A percentile compares a stretch with the other conserved stretches of the same genome.
phyloP scores from a whole-genome alignment of 2,797 vertebrate genomes.

The Thamnophis elegans region DNA sequence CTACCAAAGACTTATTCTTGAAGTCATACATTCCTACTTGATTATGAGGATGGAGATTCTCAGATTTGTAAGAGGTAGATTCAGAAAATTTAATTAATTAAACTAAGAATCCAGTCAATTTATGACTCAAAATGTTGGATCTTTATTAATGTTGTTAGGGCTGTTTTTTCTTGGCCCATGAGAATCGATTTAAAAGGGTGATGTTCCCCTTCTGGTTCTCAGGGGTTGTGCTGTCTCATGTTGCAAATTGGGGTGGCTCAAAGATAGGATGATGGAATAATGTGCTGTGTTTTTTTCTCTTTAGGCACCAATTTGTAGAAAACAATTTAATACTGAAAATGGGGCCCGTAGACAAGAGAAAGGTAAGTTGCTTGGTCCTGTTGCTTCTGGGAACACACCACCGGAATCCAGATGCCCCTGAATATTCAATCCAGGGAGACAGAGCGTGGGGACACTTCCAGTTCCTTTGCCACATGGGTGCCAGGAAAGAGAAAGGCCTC shows the following conservation, averaged over 20 bases:
- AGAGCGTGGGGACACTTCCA: neutral
- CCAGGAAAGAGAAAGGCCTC: neutral
- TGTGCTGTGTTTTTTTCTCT: constrained; percentile 18
- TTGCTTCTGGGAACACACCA: neutral
- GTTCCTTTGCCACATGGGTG: neutral
- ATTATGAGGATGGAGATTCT: neutral
- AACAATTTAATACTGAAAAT: constrained; percentile 99
- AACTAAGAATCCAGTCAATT: neutral
- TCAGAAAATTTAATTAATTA: neutral
- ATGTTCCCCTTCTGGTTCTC: neutral
- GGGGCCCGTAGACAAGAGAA: constrained; percentile 98
- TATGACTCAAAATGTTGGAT: neutral
- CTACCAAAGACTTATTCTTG: neutral
- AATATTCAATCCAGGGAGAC: neutral
- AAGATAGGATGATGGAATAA: neutral
- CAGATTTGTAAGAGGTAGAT: neutral
- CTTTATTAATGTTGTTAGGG: neutral
- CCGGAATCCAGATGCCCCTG: neutral
- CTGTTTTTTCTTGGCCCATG: neutral
- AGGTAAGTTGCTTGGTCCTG: constrained; percentile 75
- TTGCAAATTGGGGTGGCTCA: neutral
- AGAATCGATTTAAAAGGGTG: too few relatives aligned
- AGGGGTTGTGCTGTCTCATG: neutral
- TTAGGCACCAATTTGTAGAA: constrained; percentile 99
- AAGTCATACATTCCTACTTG: neutral